phyloP scores from a whole-genome alignment of 2,888 invertebrate species.

The Ceratothoa steindachneri region DNA sequence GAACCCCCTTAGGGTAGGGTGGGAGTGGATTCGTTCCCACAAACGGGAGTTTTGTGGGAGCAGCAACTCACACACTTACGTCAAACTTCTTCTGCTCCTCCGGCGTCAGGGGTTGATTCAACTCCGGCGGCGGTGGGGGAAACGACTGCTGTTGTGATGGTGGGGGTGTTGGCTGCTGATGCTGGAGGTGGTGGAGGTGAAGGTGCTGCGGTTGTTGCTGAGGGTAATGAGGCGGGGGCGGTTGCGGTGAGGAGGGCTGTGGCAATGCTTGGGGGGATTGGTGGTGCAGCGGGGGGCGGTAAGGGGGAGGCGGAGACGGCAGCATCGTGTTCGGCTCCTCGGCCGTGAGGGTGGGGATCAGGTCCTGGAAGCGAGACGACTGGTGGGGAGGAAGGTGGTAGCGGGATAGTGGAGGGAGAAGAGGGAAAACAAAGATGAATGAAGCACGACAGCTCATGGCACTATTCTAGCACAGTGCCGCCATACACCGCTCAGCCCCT shows the following conservation, averaged over 20 bases:
- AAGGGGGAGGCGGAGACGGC: conserved; percentile 54
- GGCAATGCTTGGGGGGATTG: conserved; percentile 5
- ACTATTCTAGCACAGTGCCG: too few species aligned
- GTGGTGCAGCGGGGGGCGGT: conserved; percentile 55
- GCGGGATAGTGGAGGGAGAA: conserved; percentile 32
- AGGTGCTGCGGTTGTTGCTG: conserved; percentile 63
- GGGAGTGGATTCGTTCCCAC: too few species aligned
- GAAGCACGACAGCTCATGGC: too few species aligned
- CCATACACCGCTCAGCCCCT: too few species aligned
- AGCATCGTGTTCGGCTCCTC: conserved; percentile 26
- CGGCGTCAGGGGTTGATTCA: conserved; percentile 26
- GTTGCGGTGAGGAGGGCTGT: conserved; percentile 48
- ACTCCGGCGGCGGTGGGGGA: conserved; percentile 8
- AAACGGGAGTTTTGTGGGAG: too few species aligned
- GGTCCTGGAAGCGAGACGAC: conserved; percentile 17
- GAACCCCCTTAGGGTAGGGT: too few species aligned
- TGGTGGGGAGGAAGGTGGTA: conserved; percentile 14
- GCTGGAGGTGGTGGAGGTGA: conserved; percentile 55
- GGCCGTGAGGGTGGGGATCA: background rate
- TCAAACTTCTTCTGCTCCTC: conserved; percentile 43
- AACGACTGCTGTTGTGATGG: conserved; percentile 18
- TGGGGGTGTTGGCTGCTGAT: conserved; percentile 24
- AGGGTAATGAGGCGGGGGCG: conserved; percentile 58
- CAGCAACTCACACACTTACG: conserved; percentile 30
- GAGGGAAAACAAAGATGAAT: too few species aligned